Evolutionary conservation across 2,797 vertebrate genomes (phyloP).

Genomic region (Aselliscus stoliczkanus): DNA sequence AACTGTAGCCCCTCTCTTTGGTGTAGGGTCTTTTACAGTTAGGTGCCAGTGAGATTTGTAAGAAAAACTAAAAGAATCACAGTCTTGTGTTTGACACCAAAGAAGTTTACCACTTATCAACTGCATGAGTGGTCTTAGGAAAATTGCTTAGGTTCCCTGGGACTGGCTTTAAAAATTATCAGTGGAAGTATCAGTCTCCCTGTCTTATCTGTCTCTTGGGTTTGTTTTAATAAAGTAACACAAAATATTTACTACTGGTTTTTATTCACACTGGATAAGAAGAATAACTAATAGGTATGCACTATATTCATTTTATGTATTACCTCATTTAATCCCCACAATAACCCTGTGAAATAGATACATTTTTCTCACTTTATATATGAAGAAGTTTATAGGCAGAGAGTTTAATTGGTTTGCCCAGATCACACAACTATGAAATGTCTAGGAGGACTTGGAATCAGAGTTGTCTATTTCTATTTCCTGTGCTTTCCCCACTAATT

Average conservation of each 20-base stretch:
- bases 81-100: background rate
- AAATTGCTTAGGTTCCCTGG: background rate
- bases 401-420: background rate
- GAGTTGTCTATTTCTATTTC: background rate
- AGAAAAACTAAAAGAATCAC: background rate
- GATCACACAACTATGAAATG: background rate
- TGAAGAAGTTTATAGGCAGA: background rate
- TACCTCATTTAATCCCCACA: background rate
- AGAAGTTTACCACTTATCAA: background rate
- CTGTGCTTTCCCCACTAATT: background rate
- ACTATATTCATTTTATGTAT: background rate
- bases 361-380: background rate
- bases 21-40: background rate
- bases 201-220: background rate
- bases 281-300: background rate
- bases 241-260: background rate
- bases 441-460: background rate
- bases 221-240: slow-evolving; percentile 30
- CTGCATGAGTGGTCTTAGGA: background rate
- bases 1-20: background rate
- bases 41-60: background rate
- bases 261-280: background rate
- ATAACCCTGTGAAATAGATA: background rate
- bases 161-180: background rate
- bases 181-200: background rate